Evolutionary conservation across 1,140 invertebrate genomes (phyloP).

Genomic region (Oppia nitens): DNA sequence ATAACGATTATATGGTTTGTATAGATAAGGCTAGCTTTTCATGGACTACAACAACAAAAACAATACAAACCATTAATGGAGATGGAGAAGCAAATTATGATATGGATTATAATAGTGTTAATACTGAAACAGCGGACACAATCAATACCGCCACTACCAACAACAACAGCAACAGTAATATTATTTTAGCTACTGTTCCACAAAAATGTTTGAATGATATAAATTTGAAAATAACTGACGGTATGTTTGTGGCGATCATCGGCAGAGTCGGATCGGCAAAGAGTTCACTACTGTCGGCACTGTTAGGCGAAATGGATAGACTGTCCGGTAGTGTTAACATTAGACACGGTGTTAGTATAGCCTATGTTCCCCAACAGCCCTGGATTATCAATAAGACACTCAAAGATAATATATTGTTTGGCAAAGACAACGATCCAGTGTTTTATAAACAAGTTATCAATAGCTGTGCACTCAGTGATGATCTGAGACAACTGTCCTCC

Average conservation of each 20-base stretch:
- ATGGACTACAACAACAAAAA: conserved; percentile 4
- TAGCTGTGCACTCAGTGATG: conserved; percentile 24
- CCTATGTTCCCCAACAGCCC: conserved; percentile 37
- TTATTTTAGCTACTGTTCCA: conserved; percentile 10
- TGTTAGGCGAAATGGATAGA: conserved; percentile 37
- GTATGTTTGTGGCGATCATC: conserved; percentile 36
- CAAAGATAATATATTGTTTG: conserved; percentile 40
- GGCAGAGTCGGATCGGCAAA: conserved; percentile 36
- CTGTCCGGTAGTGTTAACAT: conserved; percentile 21
- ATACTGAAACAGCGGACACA: too few species aligned
- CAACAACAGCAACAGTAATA: background rate
- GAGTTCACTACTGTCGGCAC: conserved; percentile 31
- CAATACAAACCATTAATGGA: background rate
- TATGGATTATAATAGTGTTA: too few species aligned
- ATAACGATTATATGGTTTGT: background rate
- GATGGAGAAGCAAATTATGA: background rate
- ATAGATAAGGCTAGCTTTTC: conserved; percentile 13
- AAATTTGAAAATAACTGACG: conserved; percentile 24
- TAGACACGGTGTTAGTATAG: conserved; percentile 22
- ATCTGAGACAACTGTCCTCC: too few species aligned
- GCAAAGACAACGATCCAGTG: conserved; percentile 28
- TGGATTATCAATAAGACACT: conserved; percentile 42
- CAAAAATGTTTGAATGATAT: conserved; percentile 19
- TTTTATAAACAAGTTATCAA: conserved; percentile 27
- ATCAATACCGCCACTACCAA: too few species aligned